Conservation (phyloP, 2,888 invertebrate species). For the Zele albiditarsus region DNA sequence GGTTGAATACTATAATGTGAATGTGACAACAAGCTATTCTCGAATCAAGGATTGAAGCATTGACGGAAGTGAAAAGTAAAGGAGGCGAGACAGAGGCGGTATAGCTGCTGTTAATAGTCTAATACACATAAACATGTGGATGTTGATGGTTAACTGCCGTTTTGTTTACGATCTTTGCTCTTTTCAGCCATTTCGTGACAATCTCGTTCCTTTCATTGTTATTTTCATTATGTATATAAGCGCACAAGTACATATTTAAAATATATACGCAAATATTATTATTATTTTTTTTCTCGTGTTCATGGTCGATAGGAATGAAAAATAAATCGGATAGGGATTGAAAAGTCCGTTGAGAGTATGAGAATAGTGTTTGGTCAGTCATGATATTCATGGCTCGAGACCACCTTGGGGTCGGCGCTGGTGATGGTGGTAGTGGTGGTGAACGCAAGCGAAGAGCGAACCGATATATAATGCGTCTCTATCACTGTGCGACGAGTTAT, state of each 20-base stretch:
- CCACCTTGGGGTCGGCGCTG: constrained; percentile 62
- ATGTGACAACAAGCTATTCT: background rate
- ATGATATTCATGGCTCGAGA: constrained; percentile 73
- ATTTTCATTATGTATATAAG: background rate
- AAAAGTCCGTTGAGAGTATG: constrained; percentile 21
- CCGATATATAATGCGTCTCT: constrained; percentile 57
- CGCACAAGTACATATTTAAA: background rate
- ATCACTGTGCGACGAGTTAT: constrained; percentile 56
- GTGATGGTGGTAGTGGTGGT: constrained; percentile 5
- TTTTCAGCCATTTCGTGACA: too few species aligned
- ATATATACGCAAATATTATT: background rate
- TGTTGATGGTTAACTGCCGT: background rate
- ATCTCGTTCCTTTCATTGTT: too few species aligned
- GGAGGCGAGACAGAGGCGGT: constrained; percentile 18
- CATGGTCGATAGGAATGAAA: background rate
- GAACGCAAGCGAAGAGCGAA: constrained; percentile 17
- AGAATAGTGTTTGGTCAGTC: constrained; percentile 66
- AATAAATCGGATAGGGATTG: background rate
- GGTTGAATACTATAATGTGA: background rate
- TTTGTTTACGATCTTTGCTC: too few species aligned
- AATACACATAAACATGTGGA: background rate
- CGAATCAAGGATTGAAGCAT: constrained; percentile 25
- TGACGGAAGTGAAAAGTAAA: constrained; percentile 14
- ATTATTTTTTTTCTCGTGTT: background rate
- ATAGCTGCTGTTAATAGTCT: background rate